Conservation (phyloP, 2,797 vertebrate genomes). For the Meriones psammophilus region DNA sequence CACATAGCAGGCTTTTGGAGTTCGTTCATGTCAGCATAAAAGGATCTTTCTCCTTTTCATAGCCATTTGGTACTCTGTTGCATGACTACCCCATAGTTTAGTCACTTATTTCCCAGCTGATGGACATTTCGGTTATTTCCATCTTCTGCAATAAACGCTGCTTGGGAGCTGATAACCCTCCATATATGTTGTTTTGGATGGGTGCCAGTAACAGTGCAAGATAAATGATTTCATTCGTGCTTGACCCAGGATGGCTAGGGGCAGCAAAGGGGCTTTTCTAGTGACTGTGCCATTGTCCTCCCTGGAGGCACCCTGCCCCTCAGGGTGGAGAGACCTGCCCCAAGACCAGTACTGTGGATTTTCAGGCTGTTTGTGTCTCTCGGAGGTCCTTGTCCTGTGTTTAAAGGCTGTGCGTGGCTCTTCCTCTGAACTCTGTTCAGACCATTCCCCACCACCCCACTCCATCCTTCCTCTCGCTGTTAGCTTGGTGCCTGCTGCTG, state of each 20-base stretch:
- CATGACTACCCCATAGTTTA: neutral
- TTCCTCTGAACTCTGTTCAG: neutral
- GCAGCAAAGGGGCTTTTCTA: neutral
- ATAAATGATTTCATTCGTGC: neutral
- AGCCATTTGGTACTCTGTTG: neutral
- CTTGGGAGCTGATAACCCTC: neutral
- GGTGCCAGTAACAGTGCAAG: neutral
- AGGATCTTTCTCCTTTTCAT: conserved; percentile 39
- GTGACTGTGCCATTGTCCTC: neutral
- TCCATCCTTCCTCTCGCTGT: neutral
- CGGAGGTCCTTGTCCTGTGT: conserved; percentile 4
- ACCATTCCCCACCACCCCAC: neutral
- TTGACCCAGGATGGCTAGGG: neutral
- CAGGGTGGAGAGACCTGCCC: neutral
- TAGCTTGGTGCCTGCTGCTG: neutral
- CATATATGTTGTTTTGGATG: neutral
- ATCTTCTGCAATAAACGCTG: neutral
- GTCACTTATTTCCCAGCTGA: neutral
- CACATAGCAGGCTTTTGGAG: neutral
- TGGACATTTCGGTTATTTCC: conserved; percentile 54
- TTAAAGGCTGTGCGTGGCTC: neutral
- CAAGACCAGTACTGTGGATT: neutral
- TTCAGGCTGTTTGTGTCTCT: neutral
- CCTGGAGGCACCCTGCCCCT: neutral
- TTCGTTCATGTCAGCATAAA: neutral